Percentiles rank a stretch among this genome's conserved stretches.
Conservation (phyloP, 2,888 invertebrate species). For the Amblyteles armatorius region DNA sequence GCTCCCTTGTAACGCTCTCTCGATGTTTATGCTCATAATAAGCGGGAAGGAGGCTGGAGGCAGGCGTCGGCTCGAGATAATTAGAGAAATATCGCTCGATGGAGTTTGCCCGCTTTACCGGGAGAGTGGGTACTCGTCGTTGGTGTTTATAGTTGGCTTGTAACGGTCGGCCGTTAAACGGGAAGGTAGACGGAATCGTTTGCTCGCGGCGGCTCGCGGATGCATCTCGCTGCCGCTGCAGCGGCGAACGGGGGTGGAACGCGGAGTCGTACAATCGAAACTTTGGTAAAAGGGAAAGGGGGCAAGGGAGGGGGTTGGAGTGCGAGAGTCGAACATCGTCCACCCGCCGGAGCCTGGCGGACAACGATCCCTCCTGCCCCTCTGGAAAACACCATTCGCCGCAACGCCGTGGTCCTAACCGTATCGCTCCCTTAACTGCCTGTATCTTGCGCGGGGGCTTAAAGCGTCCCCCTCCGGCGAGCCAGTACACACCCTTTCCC, state of each 20-base stretch:
- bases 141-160: constrained; percentile 32
- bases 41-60: constrained; percentile 66
- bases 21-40: constrained; percentile 77
- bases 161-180: constrained; percentile 66
- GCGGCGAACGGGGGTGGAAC: constrained; percentile 28
- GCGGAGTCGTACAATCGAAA: constrained; percentile 78
- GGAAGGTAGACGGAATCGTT: constrained; percentile 61
- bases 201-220: constrained; percentile 49
- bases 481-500: constrained; percentile 3
- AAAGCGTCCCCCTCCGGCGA: constrained; percentile 33
- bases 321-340: constrained; percentile 8
- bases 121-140: constrained; percentile 53
- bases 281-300: constrained; percentile 75
- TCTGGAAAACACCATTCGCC: constrained; percentile 41
- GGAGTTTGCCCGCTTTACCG: constrained; percentile 76
- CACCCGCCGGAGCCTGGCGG: constrained; percentile 27
- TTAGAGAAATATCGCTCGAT: constrained; percentile 84
- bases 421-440: constrained; percentile 66
- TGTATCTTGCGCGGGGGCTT: constrained; percentile 52
- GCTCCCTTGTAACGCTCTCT: constrained; percentile 26
- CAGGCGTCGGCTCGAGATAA: constrained; percentile 76
- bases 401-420: constrained; percentile 50
- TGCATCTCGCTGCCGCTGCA: constrained; percentile 35
- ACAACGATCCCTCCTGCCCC: constrained; percentile 42
- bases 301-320: not conserved